Evolutionary conservation across 2,888 invertebrate species (phyloP).

Genomic region (Drosophila putrida): DNA sequence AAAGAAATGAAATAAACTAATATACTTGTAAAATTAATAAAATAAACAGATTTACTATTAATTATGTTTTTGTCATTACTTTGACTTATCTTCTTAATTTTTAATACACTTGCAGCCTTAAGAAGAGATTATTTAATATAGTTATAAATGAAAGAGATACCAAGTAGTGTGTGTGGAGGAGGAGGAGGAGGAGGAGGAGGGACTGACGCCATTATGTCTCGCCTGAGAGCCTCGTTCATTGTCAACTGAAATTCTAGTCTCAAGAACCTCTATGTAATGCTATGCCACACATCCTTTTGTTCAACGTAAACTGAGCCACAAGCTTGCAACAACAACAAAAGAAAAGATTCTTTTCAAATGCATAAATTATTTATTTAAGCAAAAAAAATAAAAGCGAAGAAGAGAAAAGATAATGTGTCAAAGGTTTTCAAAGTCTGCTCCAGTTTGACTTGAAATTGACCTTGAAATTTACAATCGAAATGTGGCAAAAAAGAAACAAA

Average conservation of each 20-base stretch:
- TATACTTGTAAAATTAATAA: too few species aligned
- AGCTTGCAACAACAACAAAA: slow-evolving; percentile 7
- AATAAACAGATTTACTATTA: too few species aligned
- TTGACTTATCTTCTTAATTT: too few species aligned
- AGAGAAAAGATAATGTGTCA: slow-evolving; percentile 8
- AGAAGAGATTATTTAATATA: too few species aligned
- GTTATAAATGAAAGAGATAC: too few species aligned
- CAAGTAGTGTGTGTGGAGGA: neutral
- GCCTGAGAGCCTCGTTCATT: slow-evolving; percentile 72
- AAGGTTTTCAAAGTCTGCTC: slow-evolving; percentile 29
- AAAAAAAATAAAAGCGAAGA: too few species aligned
- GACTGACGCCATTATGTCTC: slow-evolving; percentile 63
- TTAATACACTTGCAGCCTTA: too few species aligned
- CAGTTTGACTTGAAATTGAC: slow-evolving; percentile 26
- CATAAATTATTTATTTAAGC: too few species aligned
- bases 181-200: neutral
- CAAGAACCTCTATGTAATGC: slow-evolving; percentile 18
- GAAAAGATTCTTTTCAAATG: neutral
- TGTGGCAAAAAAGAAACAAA: slow-evolving; percentile 12
- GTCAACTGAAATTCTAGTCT: slow-evolving; percentile 44
- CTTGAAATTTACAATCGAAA: slow-evolving; percentile 42
- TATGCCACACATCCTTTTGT: slow-evolving; percentile 56
- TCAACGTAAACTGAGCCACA: slow-evolving; percentile 37
- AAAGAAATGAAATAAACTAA: too few species aligned
- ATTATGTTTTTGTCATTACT: too few species aligned